Percentiles rank a stretch among this genome's conserved stretches.
phyloP scores from a whole-genome alignment of 2,888 invertebrate species.

The Megalurothrips usitatus region DNA sequence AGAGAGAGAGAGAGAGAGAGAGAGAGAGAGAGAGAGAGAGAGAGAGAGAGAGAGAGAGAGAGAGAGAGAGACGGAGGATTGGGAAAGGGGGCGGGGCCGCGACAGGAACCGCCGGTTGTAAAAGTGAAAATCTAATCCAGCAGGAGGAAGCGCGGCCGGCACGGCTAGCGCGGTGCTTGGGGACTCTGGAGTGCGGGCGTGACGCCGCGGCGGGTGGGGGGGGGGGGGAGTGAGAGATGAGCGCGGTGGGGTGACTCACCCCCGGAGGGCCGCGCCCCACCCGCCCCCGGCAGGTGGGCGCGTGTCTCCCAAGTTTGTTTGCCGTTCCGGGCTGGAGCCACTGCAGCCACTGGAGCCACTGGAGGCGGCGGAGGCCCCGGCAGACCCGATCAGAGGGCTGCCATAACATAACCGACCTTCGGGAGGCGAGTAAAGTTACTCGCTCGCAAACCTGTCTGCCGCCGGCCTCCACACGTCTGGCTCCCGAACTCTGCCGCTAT shows the following conservation, averaged over 20 bases:
- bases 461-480: too few relatives aligned
- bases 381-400: too few relatives aligned
- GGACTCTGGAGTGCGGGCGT: not conserved
- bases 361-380: too few relatives aligned
- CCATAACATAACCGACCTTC: too few relatives aligned
- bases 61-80: not conserved
- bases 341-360: too few relatives aligned
- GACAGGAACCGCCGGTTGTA: not conserved
- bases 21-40: too few relatives aligned
- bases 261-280: not conserved
- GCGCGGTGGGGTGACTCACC: not conserved
- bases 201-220: not conserved
- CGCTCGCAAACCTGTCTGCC: too few relatives aligned
- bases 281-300: not conserved
- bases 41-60: too few relatives aligned
- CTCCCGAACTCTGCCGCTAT: too few relatives aligned
- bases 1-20: too few relatives aligned
- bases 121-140: conserved; percentile 20
- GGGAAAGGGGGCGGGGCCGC: not conserved
- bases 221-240: not conserved
- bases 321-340: not conserved
- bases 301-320: conserved; percentile 9
- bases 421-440: too few relatives aligned
- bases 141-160: not conserved
- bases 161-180: too few relatives aligned